A percentile compares a stretch with the other conserved stretches of the same genome.
Conservation (phyloP, 1,140 invertebrate species). For the Lysiphlebus fabarum region DNA sequence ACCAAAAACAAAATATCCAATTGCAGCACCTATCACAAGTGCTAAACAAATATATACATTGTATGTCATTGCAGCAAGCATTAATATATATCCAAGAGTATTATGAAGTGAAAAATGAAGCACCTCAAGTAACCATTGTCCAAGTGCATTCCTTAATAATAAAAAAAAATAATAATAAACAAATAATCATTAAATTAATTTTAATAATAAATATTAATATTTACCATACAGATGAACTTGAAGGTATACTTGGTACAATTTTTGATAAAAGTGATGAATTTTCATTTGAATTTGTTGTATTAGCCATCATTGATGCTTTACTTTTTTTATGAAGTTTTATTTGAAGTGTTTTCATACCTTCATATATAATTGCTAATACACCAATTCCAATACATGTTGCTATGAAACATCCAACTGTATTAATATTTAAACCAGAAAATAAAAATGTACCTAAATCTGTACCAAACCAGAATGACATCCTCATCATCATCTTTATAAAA, state of each 20-base stretch:
- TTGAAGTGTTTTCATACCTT: slow-evolving; percentile 58
- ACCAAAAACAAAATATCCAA: slow-evolving; percentile 70
- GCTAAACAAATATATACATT: slow-evolving; percentile 78
- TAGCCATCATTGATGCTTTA: slow-evolving; percentile 19
- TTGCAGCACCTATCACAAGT: slow-evolving; percentile 70
- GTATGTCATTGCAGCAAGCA: slow-evolving; percentile 87
- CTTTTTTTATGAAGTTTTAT: slow-evolving; percentile 35
- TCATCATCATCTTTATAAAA: slow-evolving; percentile 45
- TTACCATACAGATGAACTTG: slow-evolving; percentile 7
- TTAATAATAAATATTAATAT: slow-evolving; percentile 25
- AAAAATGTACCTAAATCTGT: slow-evolving; percentile 57
- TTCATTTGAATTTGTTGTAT: slow-evolving; percentile 31
- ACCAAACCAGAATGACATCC: slow-evolving; percentile 62
- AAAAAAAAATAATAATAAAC: slow-evolving; percentile 9
- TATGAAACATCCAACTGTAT: slow-evolving; percentile 50
- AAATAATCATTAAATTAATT: slow-evolving; percentile 1
- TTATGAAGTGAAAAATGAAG: slow-evolving; percentile 54
- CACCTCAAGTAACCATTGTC: slow-evolving; percentile 41
- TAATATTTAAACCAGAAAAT: slow-evolving; percentile 56
- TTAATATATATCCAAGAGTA: slow-evolving; percentile 76
- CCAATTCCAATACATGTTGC: slow-evolving; percentile 57
- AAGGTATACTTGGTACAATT: slow-evolving; percentile 31
- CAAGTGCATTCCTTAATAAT: slow-evolving; percentile 26
- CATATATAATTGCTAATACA: slow-evolving; percentile 56
- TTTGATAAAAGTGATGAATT: slow-evolving; percentile 43